Evolutionary conservation across 2,113 vertebrate genomes (phyloP).

Genomic region (human (Homo sapiens)): DNA sequence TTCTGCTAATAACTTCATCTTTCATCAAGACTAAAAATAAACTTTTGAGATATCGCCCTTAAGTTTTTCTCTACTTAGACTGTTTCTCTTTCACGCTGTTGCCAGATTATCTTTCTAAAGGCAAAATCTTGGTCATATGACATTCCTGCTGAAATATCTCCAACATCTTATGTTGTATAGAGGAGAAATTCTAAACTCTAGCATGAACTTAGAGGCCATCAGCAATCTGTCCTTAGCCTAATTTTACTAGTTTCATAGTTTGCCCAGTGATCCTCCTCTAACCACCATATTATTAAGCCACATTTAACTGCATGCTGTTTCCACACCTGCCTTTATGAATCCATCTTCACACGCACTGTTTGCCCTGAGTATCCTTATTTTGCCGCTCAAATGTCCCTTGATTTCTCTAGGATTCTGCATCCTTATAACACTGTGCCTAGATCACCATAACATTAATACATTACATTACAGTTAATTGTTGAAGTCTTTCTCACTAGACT

Average conservation of each 20-base stretch:
- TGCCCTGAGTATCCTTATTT: not conserved
- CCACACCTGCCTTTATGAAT: not conserved
- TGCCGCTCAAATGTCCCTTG: not conserved
- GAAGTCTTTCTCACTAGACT: not conserved
- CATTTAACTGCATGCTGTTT: not conserved
- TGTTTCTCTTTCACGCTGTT: not conserved
- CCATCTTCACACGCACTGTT: not conserved
- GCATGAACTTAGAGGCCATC: not conserved
- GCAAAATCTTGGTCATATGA: not conserved
- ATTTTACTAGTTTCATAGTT: not conserved
- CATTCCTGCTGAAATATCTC: not conserved
- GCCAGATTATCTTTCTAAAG: not conserved
- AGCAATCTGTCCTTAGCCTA: not conserved
- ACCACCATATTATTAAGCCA: not conserved
- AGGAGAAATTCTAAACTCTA: not conserved
- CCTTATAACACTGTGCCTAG: not conserved
- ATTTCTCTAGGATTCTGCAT: not conserved
- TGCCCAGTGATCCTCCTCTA: not conserved
- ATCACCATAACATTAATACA: not conserved
- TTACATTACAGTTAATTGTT: not conserved
- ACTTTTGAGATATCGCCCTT: not conserved
- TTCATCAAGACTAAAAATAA: not conserved
- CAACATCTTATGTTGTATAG: not conserved
- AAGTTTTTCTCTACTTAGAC: not conserved
- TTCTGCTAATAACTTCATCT: slow-evolving; percentile 14